These are phyloP conservation scores for Aphodius sticticus DNA, from an alignment of 2,888 invertebrate genomes.

Conservation along the genomic window DNA sequence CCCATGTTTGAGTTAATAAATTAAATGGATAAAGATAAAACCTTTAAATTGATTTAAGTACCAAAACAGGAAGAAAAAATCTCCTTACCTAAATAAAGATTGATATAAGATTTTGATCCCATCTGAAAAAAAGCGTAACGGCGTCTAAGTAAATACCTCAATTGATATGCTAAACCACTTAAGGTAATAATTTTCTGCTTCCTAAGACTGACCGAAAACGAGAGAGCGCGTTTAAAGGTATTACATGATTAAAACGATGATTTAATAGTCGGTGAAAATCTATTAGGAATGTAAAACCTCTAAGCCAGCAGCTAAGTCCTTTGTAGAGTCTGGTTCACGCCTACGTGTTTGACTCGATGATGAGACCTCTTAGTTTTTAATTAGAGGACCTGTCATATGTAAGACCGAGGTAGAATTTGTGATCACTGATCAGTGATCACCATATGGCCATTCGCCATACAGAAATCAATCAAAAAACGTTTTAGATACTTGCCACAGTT, in stretches of 20 bases:
- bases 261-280: neutral
- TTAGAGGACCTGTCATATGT: too few relatives aligned
- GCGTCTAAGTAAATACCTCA: neutral
- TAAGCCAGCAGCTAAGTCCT: neutral
- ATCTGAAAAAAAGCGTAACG: neutral
- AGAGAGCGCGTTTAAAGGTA: neutral
- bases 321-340: neutral
- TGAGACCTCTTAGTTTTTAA: neutral
- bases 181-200: neutral
- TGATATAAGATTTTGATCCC: neutral
- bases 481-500: too few relatives aligned
- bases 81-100: neutral
- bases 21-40: neutral
- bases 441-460: too few relatives aligned
- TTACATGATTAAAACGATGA: neutral
- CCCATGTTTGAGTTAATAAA: neutral
- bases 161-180: neutral
- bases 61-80: neutral
- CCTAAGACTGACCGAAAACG: neutral
- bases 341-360: neutral
- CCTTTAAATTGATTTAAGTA: neutral
- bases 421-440: too few relatives aligned
- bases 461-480: too few relatives aligned
- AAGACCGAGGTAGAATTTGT: too few relatives aligned
- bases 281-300: constrained; percentile 4